Evolutionary conservation across 2,888 invertebrate genomes (phyloP).

Genomic region (Caenorhabditis drosophilae): DNA sequence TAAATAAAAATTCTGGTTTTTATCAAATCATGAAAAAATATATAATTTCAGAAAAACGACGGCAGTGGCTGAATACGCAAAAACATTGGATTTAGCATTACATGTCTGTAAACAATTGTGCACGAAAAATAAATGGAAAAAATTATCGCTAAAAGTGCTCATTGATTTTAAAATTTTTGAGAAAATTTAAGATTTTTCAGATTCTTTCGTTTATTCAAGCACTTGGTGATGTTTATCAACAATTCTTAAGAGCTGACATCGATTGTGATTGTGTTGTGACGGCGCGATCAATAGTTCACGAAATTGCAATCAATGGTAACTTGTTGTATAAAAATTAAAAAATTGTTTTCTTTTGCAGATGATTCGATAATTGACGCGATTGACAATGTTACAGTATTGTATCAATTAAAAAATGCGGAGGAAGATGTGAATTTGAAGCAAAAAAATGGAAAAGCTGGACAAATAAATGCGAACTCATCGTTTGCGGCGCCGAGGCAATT

Average conservation of each 20-base stretch:
- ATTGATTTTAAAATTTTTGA: not conserved
- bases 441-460: constrained; percentile 7
- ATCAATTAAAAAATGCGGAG: constrained; percentile 3
- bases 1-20: constrained; percentile 10
- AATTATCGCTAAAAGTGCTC: constrained; percentile 41
- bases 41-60: constrained; percentile 38
- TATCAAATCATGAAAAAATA: not conserved
- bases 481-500: constrained; percentile 34
- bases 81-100: constrained; percentile 36
- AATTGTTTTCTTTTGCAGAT: constrained; percentile 16
- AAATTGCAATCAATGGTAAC: constrained; percentile 39
- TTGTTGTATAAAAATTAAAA: not conserved
- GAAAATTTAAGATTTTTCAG: constrained; percentile 14
- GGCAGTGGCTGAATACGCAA: constrained; percentile 25
- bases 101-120: constrained; percentile 45
- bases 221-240: constrained; percentile 44
- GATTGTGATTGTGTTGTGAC: constrained; percentile 30
- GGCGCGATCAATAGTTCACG: constrained; percentile 30
- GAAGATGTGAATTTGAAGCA: constrained; percentile 10
- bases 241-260: constrained; percentile 49
- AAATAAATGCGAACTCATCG: constrained; percentile 19
- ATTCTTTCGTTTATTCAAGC: constrained; percentile 39
- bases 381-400: constrained; percentile 26
- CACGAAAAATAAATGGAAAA: constrained; percentile 51
- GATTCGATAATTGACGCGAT: constrained; percentile 22